These are phyloP conservation scores for Silurus asotus DNA, from an alignment of 2,113 vertebrate genomes.

Conservation along the genomic window DNA sequence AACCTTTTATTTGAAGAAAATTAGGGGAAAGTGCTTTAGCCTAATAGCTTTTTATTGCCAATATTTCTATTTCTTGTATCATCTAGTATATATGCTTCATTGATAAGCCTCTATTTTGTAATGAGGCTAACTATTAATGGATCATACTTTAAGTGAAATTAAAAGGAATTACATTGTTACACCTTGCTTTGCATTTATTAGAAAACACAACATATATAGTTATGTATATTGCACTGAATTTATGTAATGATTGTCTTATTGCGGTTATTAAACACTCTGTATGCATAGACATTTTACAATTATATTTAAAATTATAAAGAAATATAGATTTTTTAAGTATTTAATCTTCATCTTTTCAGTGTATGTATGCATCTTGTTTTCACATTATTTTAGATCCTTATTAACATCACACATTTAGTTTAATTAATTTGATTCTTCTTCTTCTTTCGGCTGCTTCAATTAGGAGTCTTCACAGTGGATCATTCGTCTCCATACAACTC, in stretches of 20 bases:
- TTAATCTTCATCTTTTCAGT: not conserved
- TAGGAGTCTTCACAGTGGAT: no score
- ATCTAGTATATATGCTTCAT: not conserved
- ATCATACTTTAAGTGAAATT: not conserved
- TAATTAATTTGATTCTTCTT: no score
- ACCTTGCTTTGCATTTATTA: not conserved
- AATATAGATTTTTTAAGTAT: not conserved
- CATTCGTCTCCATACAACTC: no score
- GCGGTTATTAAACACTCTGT: no score
- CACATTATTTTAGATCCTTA: not conserved
- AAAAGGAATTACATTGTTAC: not conserved
- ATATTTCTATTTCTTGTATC: not conserved
- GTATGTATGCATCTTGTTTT: no score
- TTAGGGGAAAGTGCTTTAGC: not conserved
- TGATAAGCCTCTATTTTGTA: not conserved
- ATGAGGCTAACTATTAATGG: not conserved
- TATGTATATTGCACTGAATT: no score
- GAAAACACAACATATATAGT: not conserved
- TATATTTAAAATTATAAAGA: not conserved
- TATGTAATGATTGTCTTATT: no score
- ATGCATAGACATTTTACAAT: not conserved
- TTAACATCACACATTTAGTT: not conserved
- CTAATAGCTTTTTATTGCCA: not conserved
- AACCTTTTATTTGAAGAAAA: not conserved
- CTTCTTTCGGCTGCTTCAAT: no score